A percentile compares a stretch with the other conserved stretches of the same genome.
Evolutionary conservation across 2,113 vertebrate genomes (phyloP).

Genomic region (Phaetusa simplex): DNA sequence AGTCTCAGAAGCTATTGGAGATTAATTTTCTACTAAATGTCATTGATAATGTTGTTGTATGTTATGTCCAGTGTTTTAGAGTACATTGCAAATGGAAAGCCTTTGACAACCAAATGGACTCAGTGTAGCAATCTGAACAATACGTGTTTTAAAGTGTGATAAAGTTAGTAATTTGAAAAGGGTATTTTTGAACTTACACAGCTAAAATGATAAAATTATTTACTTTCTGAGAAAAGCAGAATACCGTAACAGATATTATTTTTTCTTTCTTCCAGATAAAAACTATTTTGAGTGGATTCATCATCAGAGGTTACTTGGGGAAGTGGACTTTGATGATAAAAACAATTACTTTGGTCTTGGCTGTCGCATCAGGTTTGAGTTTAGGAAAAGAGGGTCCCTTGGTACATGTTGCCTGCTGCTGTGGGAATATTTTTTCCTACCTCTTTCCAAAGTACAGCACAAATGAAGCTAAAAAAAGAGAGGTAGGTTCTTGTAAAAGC

Average conservation of each 20-base stretch:
- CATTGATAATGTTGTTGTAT: background rate
- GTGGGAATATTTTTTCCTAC: constrained; percentile 99
- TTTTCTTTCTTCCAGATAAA: constrained; percentile 86
- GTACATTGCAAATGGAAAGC: background rate
- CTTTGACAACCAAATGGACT: background rate
- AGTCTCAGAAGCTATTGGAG: background rate
- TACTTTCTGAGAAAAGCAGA: constrained; percentile 21
- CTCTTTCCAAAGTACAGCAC: constrained; percentile 99
- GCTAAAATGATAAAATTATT: background rate
- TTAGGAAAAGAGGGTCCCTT: constrained; percentile 97
- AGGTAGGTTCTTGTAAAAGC: constrained; percentile 76
- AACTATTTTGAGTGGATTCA: constrained; percentile 98
- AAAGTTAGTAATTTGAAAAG: background rate
- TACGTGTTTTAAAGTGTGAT: background rate
- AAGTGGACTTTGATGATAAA: constrained; percentile 99
- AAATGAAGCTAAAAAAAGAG: constrained; percentile 98
- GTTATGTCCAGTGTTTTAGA: background rate
- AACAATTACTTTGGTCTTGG: constrained; percentile 95
- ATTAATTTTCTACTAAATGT: background rate
- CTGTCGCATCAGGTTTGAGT: constrained; percentile 95
- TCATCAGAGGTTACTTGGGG: constrained; percentile 97
- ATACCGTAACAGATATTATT: background rate
- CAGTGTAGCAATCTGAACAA: background rate
- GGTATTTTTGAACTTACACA: background rate
- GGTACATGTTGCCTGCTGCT: constrained; percentile 98